Evolutionary conservation across 2,113 vertebrate species (phyloP), one percentile per base, ranked within the genome.

Genomic region (Junco hyemalis): DNA sequence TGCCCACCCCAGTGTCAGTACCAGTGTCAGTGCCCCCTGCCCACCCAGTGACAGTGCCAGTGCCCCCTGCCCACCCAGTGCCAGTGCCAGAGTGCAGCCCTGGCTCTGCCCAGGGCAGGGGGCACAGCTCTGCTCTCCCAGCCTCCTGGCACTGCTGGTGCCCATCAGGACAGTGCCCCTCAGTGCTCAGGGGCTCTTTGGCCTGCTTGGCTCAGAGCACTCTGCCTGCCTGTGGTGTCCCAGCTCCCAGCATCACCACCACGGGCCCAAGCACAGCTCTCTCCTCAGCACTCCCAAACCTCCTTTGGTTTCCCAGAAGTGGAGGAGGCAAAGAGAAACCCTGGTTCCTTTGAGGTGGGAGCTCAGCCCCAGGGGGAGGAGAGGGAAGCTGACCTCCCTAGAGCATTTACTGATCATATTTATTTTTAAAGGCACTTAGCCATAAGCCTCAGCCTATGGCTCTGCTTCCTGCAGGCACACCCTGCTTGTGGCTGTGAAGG

Each of bases 391-490:
- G 96, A 92, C 92, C 82, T 93, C 81, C 68, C 90, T 10, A 33
- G 68, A 77, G 71, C 79, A 88, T 95, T 95, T 77, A 93, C 92
- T 74, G 94, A 92, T 95, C 25, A 0, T 40, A 88, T 79, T 89
- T 96, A 77, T 96, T 97, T 94, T 96, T 88, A 56, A 96, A 95
- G 93, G 94, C 92, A 92, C 56, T 90, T 81, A 74, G 94, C 95
- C 92, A 71, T 94, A 83, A 81, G 82, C 54, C 93, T 92, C 93
- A 90, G 95, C 94, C 94, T 88, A 96, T 95, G 90, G 95, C 90
- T 92, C 85, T 95, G 92, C 94, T 96, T 96, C 96, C 95, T 95
- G 93, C 92, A 90, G 94, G 92, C 96, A 96, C 92, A 40, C 96
- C 95, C 95, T 92, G 90, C 92, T 96, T 93, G 94, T 96, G 95